phyloP scores from a whole-genome alignment of 2,888 invertebrate species.

The Noctua fimbriata region DNA sequence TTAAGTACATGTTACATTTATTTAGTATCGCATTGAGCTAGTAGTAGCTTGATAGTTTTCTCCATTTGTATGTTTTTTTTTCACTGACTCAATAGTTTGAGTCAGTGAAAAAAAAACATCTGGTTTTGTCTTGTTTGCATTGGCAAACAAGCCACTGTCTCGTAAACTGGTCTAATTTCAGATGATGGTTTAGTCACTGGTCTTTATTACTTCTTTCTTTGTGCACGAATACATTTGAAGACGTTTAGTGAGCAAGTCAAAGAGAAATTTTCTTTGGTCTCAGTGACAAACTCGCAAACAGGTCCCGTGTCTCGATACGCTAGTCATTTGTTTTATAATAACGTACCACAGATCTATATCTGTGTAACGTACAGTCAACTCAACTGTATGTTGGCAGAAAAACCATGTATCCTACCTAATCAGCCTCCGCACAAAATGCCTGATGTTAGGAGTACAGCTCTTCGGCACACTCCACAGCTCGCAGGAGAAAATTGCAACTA shows the following conservation, averaged over 20 bases:
- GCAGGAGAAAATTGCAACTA: not conserved
- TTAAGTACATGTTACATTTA: not conserved
- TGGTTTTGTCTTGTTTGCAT: too few relatives aligned
- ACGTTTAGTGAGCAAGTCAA: not conserved
- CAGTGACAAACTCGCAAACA: not conserved
- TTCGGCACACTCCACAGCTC: not conserved
- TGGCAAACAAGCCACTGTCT: not conserved
- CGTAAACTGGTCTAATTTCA: not conserved
- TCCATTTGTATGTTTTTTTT: not conserved
- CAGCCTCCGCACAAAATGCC: not conserved
- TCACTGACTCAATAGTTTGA: too few relatives aligned
- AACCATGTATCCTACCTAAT: not conserved
- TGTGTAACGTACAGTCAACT: not conserved
- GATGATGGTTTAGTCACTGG: not conserved
- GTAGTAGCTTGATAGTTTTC: not conserved
- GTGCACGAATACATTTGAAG: not conserved
- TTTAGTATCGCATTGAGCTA: not conserved
- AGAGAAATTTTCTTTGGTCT: not conserved
- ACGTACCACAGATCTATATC: too few relatives aligned
- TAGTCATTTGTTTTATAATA: not conserved
- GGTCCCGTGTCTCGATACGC: not conserved
- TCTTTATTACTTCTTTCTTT: not conserved
- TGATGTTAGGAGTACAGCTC: not conserved
- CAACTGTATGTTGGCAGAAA: not conserved
- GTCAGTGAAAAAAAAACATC: too few relatives aligned